phyloP scores from a whole-genome alignment of 2,888 invertebrate species.

The Harpagoxenus sublaevis region DNA sequence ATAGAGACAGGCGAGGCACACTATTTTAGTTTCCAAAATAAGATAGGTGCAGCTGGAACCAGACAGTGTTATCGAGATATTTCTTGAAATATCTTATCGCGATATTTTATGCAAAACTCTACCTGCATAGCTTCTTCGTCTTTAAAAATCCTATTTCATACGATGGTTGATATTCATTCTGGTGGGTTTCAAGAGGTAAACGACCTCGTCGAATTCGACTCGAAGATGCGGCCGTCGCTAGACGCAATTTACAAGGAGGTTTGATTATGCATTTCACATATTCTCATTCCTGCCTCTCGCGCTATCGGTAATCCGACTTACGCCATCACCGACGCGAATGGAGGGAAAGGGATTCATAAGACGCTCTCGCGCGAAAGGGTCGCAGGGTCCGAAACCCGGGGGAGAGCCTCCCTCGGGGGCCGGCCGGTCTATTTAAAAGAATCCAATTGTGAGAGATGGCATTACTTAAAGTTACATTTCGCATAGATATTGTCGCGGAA shows the following conservation, averaged over 20 bases:
- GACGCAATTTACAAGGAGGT: constrained; percentile 19
- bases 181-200: not conserved
- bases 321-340: constrained; percentile 11
- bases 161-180: constrained; percentile 2
- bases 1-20: too few species aligned
- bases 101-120: not conserved
- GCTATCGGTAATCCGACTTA: constrained; percentile 24
- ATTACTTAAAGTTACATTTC: constrained; percentile 69
- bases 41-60: not conserved
- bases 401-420: constrained; percentile 1
- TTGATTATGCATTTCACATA: constrained; percentile 49
- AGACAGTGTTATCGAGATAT: not conserved
- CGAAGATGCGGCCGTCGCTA: constrained; percentile 10
- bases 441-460: constrained; percentile 67
- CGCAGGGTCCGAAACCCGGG: constrained; percentile 14
- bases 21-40: not conserved
- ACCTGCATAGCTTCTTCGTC: not conserved
- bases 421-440: constrained; percentile 59
- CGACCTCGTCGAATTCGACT: not conserved
- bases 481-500: constrained; percentile 37
- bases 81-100: not conserved
- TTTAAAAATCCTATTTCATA: not conserved
- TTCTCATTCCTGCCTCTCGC: not conserved
- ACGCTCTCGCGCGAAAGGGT: constrained; percentile 39
- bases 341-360: constrained; percentile 53